A percentile compares a stretch with the other conserved stretches of the same genome.
These are phyloP conservation scores for Pampusana beccarii DNA, from an alignment of 2,113 vertebrate genomes.

Conservation along the genomic window DNA sequence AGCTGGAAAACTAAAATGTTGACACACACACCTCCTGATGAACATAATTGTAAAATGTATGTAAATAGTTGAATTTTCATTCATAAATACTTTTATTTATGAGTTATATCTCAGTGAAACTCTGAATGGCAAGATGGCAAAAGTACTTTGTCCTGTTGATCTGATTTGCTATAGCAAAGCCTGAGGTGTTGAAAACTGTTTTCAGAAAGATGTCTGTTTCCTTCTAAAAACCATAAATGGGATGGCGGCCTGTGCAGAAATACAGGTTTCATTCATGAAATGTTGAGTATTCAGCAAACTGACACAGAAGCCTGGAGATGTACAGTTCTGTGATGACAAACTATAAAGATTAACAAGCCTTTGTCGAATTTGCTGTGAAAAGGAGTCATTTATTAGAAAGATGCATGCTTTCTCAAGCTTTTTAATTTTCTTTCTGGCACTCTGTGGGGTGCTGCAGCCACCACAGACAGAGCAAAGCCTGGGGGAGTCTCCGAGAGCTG, in stretches of 20 bases:
- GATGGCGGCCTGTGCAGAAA: not conserved
- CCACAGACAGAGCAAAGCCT: not conserved
- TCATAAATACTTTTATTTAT: not conserved
- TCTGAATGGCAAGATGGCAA: not conserved
- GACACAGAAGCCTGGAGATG: not conserved
- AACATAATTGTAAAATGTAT: not conserved
- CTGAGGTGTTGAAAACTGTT: not conserved
- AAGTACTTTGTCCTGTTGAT: not conserved
- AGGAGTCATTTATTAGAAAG: not conserved
- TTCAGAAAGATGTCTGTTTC: not conserved
- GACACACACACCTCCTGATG: rapidly evolving
- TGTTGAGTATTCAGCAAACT: not conserved
- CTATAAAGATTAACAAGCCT: constrained; percentile 9
- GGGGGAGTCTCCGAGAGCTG: not conserved
- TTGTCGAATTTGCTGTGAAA: not conserved
- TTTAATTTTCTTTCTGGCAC: not conserved
- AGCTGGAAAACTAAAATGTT: not conserved
- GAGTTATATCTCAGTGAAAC: not conserved
- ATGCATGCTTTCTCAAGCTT: not conserved
- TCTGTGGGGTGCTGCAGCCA: not conserved
- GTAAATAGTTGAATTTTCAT: not conserved
- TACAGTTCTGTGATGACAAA: not conserved
- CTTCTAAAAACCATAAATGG: not conserved
- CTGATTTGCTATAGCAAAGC: not conserved
- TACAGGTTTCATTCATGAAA: not conserved